Percentiles rank a stretch among this genome's conserved stretches.
Conservation (phyloP, 2,888 invertebrate genomes). For the Hydroisotoma schaefferi region DNA sequence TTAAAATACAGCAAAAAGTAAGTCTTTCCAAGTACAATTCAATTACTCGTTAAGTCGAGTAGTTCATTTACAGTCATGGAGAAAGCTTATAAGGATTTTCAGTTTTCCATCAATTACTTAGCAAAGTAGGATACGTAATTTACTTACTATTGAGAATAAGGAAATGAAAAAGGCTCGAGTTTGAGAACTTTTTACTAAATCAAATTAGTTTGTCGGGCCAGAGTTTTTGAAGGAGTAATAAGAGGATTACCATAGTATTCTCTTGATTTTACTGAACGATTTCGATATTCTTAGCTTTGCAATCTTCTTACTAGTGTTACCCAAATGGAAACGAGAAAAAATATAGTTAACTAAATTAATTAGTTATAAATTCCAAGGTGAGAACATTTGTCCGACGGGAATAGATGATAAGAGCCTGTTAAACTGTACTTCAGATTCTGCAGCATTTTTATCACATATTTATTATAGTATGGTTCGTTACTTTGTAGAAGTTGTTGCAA, state of each 20-base stretch:
- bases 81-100: background rate
- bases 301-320: constrained; percentile 1
- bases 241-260: constrained; percentile 5
- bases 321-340: too few species aligned
- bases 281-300: constrained; percentile 4
- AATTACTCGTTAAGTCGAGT: too few species aligned
- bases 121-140: background rate
- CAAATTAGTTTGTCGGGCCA: constrained; percentile 6
- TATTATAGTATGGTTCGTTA: too few species aligned
- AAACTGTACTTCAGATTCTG: background rate
- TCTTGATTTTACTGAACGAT: constrained; percentile 10
- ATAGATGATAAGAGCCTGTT: background rate
- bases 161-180: constrained; percentile 1
- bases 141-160: background rate
- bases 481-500: too few species aligned
- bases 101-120: background rate
- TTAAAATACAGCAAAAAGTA: too few species aligned
- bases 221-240: constrained; percentile 1
- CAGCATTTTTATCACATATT: too few species aligned
- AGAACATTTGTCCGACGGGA: constrained; percentile 1
- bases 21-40: too few species aligned
- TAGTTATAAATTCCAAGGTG: background rate
- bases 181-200: constrained; percentile 8
- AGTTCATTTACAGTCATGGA: constrained; percentile 13
- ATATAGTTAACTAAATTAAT: too few species aligned